These are phyloP conservation scores for Callipepla squamata DNA, from an alignment of 2,113 vertebrate species.

Conservation along the genomic window DNA sequence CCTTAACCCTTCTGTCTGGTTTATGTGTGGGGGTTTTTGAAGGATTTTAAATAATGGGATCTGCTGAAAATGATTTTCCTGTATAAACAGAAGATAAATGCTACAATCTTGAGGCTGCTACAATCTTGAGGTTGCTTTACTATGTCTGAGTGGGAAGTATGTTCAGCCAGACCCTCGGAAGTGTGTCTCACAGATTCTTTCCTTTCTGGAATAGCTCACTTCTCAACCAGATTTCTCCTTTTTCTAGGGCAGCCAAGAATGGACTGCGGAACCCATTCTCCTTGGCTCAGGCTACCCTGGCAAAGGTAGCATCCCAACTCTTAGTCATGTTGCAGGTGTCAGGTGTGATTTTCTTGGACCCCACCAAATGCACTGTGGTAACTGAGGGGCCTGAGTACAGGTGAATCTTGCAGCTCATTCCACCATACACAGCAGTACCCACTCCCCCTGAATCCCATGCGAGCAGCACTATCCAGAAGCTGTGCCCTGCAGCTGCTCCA, in stretches of 20 bases:
- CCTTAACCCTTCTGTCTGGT: background rate
- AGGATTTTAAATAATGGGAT: slow-evolving; percentile 29
- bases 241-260: background rate
- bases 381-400: background rate
- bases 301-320: rapidly evolving
- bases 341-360: background rate
- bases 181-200: background rate
- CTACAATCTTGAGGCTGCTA: background rate
- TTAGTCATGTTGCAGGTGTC: background rate
- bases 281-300: background rate
- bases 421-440: background rate
- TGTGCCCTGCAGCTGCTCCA: slow-evolving; percentile 1
- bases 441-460: rapidly evolving
- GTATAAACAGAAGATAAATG: slow-evolving; percentile 4
- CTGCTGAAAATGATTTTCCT: slow-evolving; percentile 17
- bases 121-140: background rate
- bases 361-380: background rate
- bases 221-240: background rate
- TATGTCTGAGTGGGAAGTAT: background rate
- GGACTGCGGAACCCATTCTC: background rate
- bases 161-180: background rate
- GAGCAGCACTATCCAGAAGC: background rate
- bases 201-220: background rate
- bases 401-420: too few relatives aligned
- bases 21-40: background rate